phyloP scores from a whole-genome alignment of 1,140 invertebrate genomes.

The Drosophila ironensis region DNA sequence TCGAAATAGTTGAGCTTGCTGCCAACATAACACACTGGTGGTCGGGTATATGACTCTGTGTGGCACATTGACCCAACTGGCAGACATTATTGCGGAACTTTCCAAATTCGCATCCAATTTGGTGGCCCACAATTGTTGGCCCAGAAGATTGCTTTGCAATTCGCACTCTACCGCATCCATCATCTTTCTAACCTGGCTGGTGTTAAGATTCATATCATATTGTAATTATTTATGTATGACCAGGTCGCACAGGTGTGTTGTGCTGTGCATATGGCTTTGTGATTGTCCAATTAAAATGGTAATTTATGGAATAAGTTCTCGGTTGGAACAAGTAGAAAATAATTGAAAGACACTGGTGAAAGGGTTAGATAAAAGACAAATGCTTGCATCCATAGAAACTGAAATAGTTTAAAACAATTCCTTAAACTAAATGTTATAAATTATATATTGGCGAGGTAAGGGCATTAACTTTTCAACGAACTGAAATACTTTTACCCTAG shows the following conservation, averaged over 20 bases:
- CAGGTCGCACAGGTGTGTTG: background rate
- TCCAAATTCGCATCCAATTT: constrained; percentile 54
- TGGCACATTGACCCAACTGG: constrained; percentile 58
- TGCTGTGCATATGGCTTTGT: background rate
- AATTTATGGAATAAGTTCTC: too few relatives aligned
- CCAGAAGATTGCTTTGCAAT: constrained; percentile 29
- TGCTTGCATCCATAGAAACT: too few relatives aligned
- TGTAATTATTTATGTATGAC: background rate
- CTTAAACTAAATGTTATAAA: too few relatives aligned
- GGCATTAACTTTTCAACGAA: constrained; percentile 1
- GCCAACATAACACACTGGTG: constrained; percentile 8
- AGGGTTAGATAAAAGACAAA: too few relatives aligned
- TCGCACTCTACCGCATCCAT: constrained; percentile 32
- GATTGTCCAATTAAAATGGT: background rate
- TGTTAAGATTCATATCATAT: constrained; percentile 2
- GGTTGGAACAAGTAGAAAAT: too few relatives aligned
- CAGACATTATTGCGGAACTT: constrained; percentile 43
- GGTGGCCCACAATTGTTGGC: constrained; percentile 37
- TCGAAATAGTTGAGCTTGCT: constrained; percentile 31
- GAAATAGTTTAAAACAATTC: too few relatives aligned
- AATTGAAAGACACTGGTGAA: too few relatives aligned
- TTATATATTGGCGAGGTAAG: too few relatives aligned
- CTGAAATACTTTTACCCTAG: background rate
- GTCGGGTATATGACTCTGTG: constrained; percentile 4
- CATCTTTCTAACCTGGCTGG: constrained; percentile 29